phyloP scores from a whole-genome alignment of 2,113 vertebrate genomes.

The Istiophorus platypterus region DNA sequence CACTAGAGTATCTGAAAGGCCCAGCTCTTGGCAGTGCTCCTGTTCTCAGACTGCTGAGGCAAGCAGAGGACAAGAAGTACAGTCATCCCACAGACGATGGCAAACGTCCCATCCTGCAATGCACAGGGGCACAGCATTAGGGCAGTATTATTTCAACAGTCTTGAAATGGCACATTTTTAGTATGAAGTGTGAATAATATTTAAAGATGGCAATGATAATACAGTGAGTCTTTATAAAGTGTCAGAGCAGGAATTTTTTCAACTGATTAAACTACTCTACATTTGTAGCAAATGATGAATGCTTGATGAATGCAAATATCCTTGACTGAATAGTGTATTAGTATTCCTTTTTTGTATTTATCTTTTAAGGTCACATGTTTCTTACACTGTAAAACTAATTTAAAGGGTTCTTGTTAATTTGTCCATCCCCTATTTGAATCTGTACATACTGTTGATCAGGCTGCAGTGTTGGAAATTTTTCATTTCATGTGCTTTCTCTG shows the following conservation, averaged over 20 bases:
- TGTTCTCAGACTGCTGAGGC: conserved; percentile 52
- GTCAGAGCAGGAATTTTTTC: background rate
- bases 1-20: background rate
- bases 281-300: background rate
- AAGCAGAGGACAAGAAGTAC: conserved; percentile 55
- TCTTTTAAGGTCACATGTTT: background rate
- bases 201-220: background rate
- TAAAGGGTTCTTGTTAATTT: background rate
- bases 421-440: background rate
- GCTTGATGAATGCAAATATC: background rate
- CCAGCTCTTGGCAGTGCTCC: conserved; percentile 34
- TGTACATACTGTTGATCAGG: background rate
- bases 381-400: background rate
- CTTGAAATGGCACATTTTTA: background rate
- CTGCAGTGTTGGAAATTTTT: background rate
- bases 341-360: too few relatives aligned
- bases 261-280: background rate
- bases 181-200: background rate
- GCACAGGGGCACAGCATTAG: background rate
- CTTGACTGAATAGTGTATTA: too few relatives aligned
- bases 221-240: background rate
- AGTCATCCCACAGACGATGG: conserved; percentile 33
- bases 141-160: background rate
- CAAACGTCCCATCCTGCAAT: conserved; percentile 45
- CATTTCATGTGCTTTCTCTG: too few relatives aligned